A percentile compares a stretch with the other conserved stretches of the same genome.
Evolutionary conservation across 2,797 vertebrate species (phyloP).

Genomic region (Sebastes kiyomatsui): DNA sequence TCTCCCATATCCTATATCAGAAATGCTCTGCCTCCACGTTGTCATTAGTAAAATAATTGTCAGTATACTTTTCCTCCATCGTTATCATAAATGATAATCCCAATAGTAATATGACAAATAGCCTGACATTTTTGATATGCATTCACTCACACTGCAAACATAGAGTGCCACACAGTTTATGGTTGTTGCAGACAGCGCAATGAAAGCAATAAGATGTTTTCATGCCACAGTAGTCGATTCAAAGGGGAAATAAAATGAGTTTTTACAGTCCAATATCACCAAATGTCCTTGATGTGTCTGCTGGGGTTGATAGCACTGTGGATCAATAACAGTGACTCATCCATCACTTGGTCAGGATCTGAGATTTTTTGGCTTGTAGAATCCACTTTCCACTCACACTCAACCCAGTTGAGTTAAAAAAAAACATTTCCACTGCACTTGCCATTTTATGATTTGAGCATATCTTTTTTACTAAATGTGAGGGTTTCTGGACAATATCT

Average conservation of each 20-base stretch:
- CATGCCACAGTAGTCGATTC: neutral
- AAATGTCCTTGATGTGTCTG: slow-evolving; percentile 6
- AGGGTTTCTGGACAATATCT: no score
- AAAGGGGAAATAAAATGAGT: neutral
- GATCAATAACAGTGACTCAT: slow-evolving; percentile 7
- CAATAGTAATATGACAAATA: neutral
- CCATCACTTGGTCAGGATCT: neutral
- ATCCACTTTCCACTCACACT: neutral
- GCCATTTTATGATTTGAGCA: no score
- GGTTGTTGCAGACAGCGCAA: neutral
- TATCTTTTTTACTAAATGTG: no score
- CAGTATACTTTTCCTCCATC: neutral
- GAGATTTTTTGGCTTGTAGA: neutral
- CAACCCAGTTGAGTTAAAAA: neutral
- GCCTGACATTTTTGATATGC: neutral
- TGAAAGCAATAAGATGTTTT: neutral
- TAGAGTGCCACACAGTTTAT: neutral
- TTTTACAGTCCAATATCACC: neutral
- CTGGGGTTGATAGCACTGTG: neutral
- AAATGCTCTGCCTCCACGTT: neutral
- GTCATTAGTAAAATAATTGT: neutral
- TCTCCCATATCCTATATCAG: neutral
- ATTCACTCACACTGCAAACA: neutral
- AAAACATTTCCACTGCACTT: neutral
- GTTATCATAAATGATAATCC: neutral